phyloP scores from a whole-genome alignment of 2,888 invertebrate species.

The Andrena marginata region DNA sequence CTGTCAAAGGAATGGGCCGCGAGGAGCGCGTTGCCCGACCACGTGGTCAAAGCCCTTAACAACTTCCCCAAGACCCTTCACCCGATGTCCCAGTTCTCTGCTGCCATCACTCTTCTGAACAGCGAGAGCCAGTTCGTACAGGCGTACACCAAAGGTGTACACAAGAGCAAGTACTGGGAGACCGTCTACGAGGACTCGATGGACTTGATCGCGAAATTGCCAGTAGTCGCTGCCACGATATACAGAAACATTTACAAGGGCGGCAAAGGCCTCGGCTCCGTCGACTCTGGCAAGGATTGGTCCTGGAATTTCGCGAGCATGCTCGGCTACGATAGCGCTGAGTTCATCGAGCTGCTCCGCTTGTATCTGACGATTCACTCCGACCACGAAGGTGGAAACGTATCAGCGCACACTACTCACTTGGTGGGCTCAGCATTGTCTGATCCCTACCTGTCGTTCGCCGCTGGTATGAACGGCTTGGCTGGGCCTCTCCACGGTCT shows the following conservation, averaged over 20 bases:
- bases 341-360: conserved; percentile 96
- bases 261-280: conserved; percentile 93
- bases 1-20: conserved; percentile 88
- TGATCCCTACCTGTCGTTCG: conserved; percentile 96
- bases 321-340: conserved; percentile 94
- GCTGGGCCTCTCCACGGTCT: conserved; percentile 98
- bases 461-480: conserved; percentile 96
- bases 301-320: conserved; percentile 95
- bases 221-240: conserved; percentile 97
- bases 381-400: conserved; percentile 98
- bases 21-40: conserved; percentile 91
- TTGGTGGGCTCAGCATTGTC: conserved; percentile 97
- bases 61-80: conserved; percentile 95
- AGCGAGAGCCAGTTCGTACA: conserved; percentile 96
- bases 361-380: conserved; percentile 96
- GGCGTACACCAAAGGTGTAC: conserved; percentile 95
- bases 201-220: conserved; percentile 97
- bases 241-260: conserved; percentile 94
- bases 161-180: conserved; percentile 97
- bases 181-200: conserved; percentile 96
- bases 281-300: conserved; percentile 96
- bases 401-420: conserved; percentile 97
- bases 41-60: conserved; percentile 97
- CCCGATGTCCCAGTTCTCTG: conserved; percentile 97
- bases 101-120: conserved; percentile 96